Percentiles rank a stretch among this genome's conserved stretches.
These are phyloP conservation scores for Neotoma lepida DNA, from an alignment of 2,113 vertebrate species.

Conservation along the genomic window DNA sequence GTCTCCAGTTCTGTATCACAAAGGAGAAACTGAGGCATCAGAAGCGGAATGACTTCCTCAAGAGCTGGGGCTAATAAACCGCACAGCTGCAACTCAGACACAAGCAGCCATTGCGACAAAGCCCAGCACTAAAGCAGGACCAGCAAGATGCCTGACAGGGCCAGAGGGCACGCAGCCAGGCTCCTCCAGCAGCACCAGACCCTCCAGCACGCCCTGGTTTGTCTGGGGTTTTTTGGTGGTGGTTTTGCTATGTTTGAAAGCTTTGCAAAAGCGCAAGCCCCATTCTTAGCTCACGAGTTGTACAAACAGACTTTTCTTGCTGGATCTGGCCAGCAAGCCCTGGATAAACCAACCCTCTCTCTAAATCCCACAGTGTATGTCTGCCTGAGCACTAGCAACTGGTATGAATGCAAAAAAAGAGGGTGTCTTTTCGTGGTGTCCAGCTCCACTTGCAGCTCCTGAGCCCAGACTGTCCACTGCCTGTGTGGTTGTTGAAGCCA, in stretches of 20 bases:
- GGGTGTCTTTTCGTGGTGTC: neutral
- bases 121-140: neutral
- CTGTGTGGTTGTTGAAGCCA: too few relatives aligned
- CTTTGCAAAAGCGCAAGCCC: slow-evolving; percentile 1
- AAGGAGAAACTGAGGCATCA: neutral
- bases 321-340: neutral
- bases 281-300: neutral
- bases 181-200: neutral
- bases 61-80: too few relatives aligned
- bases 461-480: neutral
- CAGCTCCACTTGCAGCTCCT: neutral
- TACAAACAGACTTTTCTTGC: neutral
- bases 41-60: neutral
- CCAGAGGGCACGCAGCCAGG: neutral
- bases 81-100: neutral
- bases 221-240: too few relatives aligned
- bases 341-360: neutral
- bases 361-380: neutral
- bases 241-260: neutral
- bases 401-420: neutral
- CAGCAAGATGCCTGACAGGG: neutral
- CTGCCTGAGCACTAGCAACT: neutral
- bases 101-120: neutral
- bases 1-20: neutral
- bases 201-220: neutral